These are phyloP conservation scores for Gastrophysa polygoni DNA, from an alignment of 2,888 invertebrate species.

Conservation along the genomic window DNA sequence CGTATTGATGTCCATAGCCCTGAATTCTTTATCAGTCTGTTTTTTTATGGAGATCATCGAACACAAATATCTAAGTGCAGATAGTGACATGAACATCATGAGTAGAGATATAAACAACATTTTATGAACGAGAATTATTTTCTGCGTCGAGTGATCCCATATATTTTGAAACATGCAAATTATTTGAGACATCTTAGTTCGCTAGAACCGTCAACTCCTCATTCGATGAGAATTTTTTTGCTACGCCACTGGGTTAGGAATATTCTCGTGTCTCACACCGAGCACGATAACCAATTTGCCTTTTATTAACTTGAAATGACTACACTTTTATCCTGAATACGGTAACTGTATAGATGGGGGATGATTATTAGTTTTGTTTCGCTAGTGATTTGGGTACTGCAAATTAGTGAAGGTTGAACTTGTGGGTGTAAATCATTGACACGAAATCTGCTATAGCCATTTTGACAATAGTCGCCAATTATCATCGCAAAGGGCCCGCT, in stretches of 20 bases:
- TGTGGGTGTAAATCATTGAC: not conserved
- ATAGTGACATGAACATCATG: no score
- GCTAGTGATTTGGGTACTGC: not conserved
- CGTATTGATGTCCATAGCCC: no score
- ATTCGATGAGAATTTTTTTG: no score
- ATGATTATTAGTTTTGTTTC: slow-evolving; percentile 10
- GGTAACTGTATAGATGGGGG: not conserved
- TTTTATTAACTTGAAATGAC: slow-evolving; percentile 33
- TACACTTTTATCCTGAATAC: slow-evolving; percentile 4
- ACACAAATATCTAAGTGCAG: no score
- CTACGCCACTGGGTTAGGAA: not conserved
- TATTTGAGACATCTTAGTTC: no score
- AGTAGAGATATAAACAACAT: no score
- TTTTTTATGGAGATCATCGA: no score
- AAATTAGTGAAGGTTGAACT: not conserved
- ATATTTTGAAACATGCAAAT: no score
- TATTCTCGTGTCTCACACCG: slow-evolving; percentile 16
- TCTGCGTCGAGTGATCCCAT: no score
- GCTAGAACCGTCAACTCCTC: no score
- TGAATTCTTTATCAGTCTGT: no score
- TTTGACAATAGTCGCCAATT: not conserved
- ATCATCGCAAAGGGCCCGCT: not conserved
- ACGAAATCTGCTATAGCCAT: not conserved
- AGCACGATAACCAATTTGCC: slow-evolving; percentile 30
- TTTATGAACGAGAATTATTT: no score